Percentiles rank a stretch among this genome's conserved stretches.
Evolutionary conservation across 2,797 vertebrate genomes (phyloP).

Genomic region (Decapterus maruadsi): DNA sequence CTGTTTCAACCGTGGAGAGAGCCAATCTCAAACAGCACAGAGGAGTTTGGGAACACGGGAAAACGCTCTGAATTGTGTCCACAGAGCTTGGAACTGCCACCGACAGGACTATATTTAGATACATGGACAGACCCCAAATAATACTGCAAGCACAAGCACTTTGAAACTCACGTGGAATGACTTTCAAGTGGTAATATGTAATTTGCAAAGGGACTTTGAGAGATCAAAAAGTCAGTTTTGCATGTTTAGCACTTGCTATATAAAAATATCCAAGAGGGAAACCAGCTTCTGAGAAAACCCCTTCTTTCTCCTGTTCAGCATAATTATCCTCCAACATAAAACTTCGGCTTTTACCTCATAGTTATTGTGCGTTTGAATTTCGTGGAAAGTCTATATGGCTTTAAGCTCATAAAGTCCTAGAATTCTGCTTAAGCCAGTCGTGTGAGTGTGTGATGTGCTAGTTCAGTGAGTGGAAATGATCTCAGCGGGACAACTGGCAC

Average conservation of each 20-base stretch:
- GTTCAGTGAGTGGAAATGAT: constrained; percentile 10
- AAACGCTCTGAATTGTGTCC: constrained; percentile 21
- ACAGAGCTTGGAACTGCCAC: not conserved
- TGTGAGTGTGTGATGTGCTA: not conserved
- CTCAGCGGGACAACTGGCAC: constrained; percentile 1
- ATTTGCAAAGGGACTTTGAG: constrained; percentile 5
- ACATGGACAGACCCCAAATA: not conserved
- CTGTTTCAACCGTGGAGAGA: constrained; percentile 20
- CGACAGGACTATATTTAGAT: constrained; percentile 2
- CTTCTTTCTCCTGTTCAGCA: not conserved
- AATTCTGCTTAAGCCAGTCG: not conserved
- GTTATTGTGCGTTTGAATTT: not conserved
- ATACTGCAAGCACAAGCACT: not conserved
- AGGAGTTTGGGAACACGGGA: not conserved
- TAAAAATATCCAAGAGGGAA: constrained; percentile 4
- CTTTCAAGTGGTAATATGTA: constrained; percentile 19
- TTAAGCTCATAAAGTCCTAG: not conserved
- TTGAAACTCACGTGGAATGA: not conserved
- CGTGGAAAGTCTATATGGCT: not conserved
- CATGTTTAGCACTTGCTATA: not conserved
- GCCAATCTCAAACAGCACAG: constrained; percentile 23
- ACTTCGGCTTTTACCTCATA: not conserved
- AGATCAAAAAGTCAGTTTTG: not conserved
- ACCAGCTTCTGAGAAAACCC: not conserved
- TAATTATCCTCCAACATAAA: not conserved